Base-by-base conservation (phyloP, 1,140 invertebrate genomes). In the Brachystomella parvula region DNA sequence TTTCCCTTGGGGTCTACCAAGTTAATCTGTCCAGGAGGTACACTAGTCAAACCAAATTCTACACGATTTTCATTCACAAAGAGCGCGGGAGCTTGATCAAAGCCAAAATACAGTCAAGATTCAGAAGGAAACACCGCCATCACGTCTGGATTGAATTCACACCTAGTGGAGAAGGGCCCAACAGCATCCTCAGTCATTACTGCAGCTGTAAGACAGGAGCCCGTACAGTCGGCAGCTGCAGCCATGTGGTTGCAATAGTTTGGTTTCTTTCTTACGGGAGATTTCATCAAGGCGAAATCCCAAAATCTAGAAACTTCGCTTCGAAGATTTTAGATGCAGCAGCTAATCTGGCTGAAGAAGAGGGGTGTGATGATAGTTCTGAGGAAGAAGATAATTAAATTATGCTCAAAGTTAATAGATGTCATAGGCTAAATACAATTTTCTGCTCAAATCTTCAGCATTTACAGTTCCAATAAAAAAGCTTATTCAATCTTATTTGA, bases 211-310 rank as follows among this genome's bases (percentile, higher is more conserved):
- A 33, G 19, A 31, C n/a, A 19, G 67, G 67, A 24, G 49, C 67
- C 1, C 2, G 61, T n/a, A 61, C 59, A 3, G 59, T 61, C 9
- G 67, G 67, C 9, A 53, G n/a, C 3, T 68, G 67, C 47, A 44
- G 49, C 19, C 63, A 68, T 29, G 26, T 64, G 1, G 30, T 53
- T 53, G 3, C 56, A n/a, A 58, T 68, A 2, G 6, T 68, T 6
- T 68, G 67, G 67, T 68, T 60, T 44, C 33, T 68, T 1, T 47
- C 56, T 3, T 49, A 65, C 31, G 49, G 17, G 3, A n/a, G 66
- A 6, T 47, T 63, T 58, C 53, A 15, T 21, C 53, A 12, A 15
- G 53, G 6, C n/a, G n/a, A n/a, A n/a, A n/a, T n/a, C n/a, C n/a
- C n/a, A n/a, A n/a, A n/a, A n/a, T n/a, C n/a, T n/a, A n/a, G n/a